Percentiles rank a stretch among this genome's conserved stretches.
Conservation (phyloP, 1,140 invertebrate species). For the Parapsyche elsis region DNA sequence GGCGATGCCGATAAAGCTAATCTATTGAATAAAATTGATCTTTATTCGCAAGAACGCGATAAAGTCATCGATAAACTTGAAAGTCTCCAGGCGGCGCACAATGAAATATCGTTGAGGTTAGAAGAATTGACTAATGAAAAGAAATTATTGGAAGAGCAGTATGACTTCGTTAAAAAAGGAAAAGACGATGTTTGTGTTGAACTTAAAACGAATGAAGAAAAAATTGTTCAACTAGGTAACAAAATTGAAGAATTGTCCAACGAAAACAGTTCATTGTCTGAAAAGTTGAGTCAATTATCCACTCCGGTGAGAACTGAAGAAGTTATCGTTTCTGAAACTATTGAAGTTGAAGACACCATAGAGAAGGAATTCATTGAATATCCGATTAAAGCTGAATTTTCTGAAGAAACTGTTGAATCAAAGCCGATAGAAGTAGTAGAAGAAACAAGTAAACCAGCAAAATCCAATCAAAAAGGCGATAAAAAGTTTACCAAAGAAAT, state of each 20-base stretch:
- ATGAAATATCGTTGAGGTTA: conserved; percentile 56
- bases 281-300: conserved; percentile 24
- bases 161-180: conserved; percentile 52
- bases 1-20: conserved; percentile 70
- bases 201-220: conserved; percentile 48
- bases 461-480: conserved; percentile 60
- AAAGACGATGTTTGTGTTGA: conserved; percentile 46
- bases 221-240: conserved; percentile 58
- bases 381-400: conserved; percentile 60
- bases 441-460: conserved; percentile 59
- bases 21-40: conserved; percentile 74
- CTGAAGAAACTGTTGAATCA: conserved; percentile 39
- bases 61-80: conserved; percentile 78
- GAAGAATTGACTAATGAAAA: conserved; percentile 57
- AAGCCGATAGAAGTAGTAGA: conserved; percentile 62
- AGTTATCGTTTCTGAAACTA: conserved; percentile 39
- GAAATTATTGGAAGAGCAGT: conserved; percentile 56
- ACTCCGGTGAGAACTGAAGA: conserved; percentile 40
- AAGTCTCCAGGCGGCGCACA: conserved; percentile 72
- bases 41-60: conserved; percentile 72
- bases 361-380: conserved; percentile 65
- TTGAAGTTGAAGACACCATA: conserved; percentile 45
- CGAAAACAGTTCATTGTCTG: conserved; percentile 55
- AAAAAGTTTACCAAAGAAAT: conserved; percentile 68
- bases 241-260: conserved; percentile 65